Percentiles rank a stretch among this genome's conserved stretches.
These are phyloP conservation scores for Baronia brevicornis DNA, from an alignment of 2,888 invertebrate genomes.

Conservation along the genomic window DNA sequence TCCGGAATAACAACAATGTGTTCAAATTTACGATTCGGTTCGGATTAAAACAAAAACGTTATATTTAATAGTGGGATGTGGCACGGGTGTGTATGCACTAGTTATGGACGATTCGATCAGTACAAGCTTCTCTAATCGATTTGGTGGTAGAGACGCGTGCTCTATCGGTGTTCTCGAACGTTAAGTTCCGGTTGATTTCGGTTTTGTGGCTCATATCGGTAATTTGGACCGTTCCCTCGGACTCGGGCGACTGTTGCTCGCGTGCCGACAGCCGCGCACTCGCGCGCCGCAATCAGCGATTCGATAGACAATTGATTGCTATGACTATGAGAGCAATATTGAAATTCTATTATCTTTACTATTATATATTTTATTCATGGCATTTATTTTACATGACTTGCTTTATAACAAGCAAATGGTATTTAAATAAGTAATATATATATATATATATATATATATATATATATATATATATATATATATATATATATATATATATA, in stretches of 20 bases:
- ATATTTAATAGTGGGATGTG: constrained; percentile 66
- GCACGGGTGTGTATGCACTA: constrained; percentile 41
- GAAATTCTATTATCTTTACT: constrained; percentile 37
- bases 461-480: too few relatives aligned
- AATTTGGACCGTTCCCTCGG: constrained; percentile 34
- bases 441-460: too few relatives aligned
- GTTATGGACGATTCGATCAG: constrained; percentile 21
- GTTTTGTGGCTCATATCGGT: constrained; percentile 35
- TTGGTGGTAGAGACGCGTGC: constrained; percentile 62
- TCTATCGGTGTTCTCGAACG: constrained; percentile 31
- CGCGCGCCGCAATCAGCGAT: constrained; percentile 51
- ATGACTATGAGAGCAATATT: constrained; percentile 28
- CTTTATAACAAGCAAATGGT: too few relatives aligned
- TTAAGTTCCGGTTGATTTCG: constrained; percentile 54
- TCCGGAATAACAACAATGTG: constrained; percentile 64
- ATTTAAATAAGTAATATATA: too few relatives aligned
- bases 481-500: too few relatives aligned
- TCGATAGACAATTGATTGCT: constrained; percentile 48
- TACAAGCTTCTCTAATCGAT: constrained; percentile 57
- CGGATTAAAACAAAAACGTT: constrained; percentile 74
- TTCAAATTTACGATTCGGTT: constrained; percentile 69
- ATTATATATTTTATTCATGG: constrained; percentile 15
- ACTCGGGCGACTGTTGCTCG: constrained; percentile 42
- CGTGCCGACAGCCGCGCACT: constrained; percentile 38
- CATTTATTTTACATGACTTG: constrained; percentile 15